These are phyloP conservation scores for Pemphigus obesinymphae DNA, from an alignment of 1,140 invertebrate genomes.

Conservation along the genomic window DNA sequence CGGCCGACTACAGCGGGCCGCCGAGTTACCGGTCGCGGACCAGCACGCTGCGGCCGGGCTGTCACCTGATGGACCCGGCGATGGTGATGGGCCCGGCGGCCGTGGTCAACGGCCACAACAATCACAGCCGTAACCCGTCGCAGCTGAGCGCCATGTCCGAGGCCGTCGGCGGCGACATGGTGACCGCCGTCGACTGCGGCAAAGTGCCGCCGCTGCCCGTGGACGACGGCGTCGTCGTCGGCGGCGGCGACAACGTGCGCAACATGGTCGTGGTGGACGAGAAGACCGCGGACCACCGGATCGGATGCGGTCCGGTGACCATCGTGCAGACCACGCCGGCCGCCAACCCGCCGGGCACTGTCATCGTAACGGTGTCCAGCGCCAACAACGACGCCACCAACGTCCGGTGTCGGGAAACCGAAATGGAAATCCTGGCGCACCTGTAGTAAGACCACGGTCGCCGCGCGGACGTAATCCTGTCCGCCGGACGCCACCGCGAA, in stretches of 20 bases:
- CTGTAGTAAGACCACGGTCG: slow-evolving; percentile 50
- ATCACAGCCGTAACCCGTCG: slow-evolving; percentile 51
- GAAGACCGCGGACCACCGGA: not conserved
- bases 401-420: slow-evolving; percentile 48
- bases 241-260: slow-evolving; percentile 42
- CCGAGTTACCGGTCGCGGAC: slow-evolving; percentile 58
- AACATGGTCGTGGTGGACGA: not conserved
- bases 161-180: slow-evolving; percentile 42
- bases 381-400: slow-evolving; percentile 49
- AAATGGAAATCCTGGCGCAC: slow-evolving; percentile 59
- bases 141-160: slow-evolving; percentile 47
- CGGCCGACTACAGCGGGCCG: slow-evolving; percentile 54
- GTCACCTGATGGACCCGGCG: slow-evolving; percentile 42
- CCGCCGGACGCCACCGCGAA: not conserved
- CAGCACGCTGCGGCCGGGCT: slow-evolving; percentile 46
- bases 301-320: slow-evolving; percentile 7
- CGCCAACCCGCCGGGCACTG: slow-evolving; percentile 56
- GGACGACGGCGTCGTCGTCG: slow-evolving; percentile 44
- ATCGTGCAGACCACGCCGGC: slow-evolving; percentile 52
- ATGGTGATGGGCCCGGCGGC: slow-evolving; percentile 26
- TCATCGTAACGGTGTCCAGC: slow-evolving; percentile 56
- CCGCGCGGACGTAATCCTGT: not conserved
- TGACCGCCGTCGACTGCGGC: not conserved
- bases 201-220: slow-evolving; percentile 32
- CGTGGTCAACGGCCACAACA: not conserved